Base-by-base conservation (phyloP, 2,888 invertebrate species). In the Amblyjoppa proteus region DNA sequence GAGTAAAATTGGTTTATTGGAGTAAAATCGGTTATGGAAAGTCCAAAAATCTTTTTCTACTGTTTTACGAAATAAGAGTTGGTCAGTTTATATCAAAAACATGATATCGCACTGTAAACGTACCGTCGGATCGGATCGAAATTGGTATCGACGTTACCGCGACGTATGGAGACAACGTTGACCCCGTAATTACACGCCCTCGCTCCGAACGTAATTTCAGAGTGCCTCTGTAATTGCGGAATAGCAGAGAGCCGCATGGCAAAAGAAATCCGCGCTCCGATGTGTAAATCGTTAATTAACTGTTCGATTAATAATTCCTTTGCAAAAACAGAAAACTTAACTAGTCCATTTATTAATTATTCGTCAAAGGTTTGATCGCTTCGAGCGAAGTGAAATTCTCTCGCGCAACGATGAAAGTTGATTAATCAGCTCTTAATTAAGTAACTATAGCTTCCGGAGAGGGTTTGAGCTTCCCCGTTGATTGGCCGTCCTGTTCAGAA, bases 391-490 rank as follows among this genome's bases (percentile, higher is more conserved):
- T 28, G 4, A 3, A 58, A 25, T 58, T 58, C 28, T 13, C 9
- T 38, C 9, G 7, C 38, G 38, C 38, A 38, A 25, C 20, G 9
- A 58, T 13, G 28, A 28, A 58, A 25, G 11, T 58, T 28, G 58
- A 58, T 58, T 58, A 58, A 58, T 58, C 28, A 58, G 58, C 28
- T 58, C 58, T 58, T 58, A 28, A 58, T 58, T 58, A 58, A 58
- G 25, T 25, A 13, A 28, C 13, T 58, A 58, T 25, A 13, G 28
- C 11, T 58, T 58, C 11, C 28, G 11, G 25, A 0, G 25, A 20
- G 3, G 56, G 13, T 2, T 6, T 13, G 45, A 45, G 45, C 0
- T 28, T 58, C 28, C 28, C 28, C 58, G 58, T 58, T 58, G 28
- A 58, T 58, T 58, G 28, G 28, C 58, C 20, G 28, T 3, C 58